Conservation (phyloP, 1,140 invertebrate genomes). For the Bombus breviceps region DNA sequence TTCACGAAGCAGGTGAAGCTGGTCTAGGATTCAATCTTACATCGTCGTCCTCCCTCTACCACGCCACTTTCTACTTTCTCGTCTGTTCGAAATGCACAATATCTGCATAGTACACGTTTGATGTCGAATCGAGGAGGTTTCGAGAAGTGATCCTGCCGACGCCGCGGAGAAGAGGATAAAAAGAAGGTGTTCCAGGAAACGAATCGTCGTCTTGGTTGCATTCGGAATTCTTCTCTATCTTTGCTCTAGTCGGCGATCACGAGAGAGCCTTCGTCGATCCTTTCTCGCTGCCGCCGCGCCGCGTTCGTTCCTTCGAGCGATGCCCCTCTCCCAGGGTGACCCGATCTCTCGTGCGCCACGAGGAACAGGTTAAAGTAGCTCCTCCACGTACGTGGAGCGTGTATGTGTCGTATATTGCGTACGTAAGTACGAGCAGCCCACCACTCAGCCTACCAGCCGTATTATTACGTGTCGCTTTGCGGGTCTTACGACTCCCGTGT, state of each 20-base stretch:
- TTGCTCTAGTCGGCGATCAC: conserved; percentile 24
- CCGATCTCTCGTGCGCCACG: conserved; percentile 48
- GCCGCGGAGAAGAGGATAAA: not conserved
- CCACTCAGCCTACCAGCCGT: conserved; percentile 38
- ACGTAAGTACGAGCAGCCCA: conserved; percentile 7
- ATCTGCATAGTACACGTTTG: conserved; percentile 5
- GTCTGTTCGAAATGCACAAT: conserved; percentile 23
- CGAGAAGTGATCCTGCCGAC: not conserved
- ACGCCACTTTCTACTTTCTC: conserved; percentile 63
- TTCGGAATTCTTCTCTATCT: not conserved
- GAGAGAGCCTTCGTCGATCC: conserved; percentile 28
- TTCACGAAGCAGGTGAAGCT: conserved; percentile 47
- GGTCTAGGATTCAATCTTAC: conserved; percentile 26
- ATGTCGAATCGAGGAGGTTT: not conserved
- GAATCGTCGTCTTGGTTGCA: not conserved
- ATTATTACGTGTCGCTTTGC: conserved; percentile 42
- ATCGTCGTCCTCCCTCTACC: conserved; percentile 10
- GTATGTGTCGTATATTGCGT: not conserved
- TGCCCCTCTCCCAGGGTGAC: conserved; percentile 40
- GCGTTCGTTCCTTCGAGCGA: not conserved
- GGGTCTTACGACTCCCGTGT: conserved; percentile 19
- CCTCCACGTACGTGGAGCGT: not conserved
- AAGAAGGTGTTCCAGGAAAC: conserved; percentile 43
- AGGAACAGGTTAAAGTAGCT: conserved; percentile 62
- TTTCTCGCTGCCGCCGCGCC: conserved; percentile 29